These are phyloP conservation scores for Argyrosomus regius DNA, from an alignment of 2,797 vertebrate species.

Conservation along the genomic window DNA sequence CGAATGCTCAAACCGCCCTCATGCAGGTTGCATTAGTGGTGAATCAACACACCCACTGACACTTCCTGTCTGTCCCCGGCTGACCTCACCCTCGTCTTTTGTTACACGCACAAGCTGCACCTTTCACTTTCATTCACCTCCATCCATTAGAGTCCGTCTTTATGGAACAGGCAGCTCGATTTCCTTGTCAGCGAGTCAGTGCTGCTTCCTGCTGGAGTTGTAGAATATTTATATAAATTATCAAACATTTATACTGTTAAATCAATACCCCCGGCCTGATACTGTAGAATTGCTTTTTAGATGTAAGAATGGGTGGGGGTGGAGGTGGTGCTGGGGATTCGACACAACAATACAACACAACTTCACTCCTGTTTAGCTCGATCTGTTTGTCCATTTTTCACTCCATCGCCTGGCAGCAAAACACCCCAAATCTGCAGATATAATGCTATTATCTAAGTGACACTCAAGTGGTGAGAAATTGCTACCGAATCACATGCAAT, in stretches of 20 bases:
- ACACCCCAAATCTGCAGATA: constrained; percentile 55
- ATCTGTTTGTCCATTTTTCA: constrained; percentile 38
- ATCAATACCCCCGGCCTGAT: constrained; percentile 52
- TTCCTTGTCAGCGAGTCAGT: constrained; percentile 18
- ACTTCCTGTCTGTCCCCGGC: background rate
- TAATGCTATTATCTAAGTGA: constrained; percentile 70
- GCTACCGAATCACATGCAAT: constrained; percentile 61
- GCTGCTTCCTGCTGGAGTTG: constrained; percentile 12
- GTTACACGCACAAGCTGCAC: background rate
- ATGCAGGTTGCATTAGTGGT: background rate
- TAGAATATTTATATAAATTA: constrained; percentile 61
- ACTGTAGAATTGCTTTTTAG: constrained; percentile 28
- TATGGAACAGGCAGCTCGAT: constrained; percentile 17
- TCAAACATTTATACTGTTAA: constrained; percentile 62
- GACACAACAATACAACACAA: constrained; percentile 11
- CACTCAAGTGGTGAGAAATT: constrained; percentile 67
- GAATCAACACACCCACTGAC: constrained; percentile 21
- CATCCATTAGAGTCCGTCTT: constrained; percentile 18
- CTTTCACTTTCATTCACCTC: constrained; percentile 22
- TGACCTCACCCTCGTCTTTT: background rate
- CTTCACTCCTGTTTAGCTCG: constrained; percentile 14
- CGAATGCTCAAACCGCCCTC: constrained; percentile 5
- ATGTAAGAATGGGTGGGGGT: constrained; percentile 27
- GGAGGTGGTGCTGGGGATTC: constrained; percentile 9
- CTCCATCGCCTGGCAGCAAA: constrained; percentile 27